These are phyloP conservation scores for Scaptomyza graminum DNA, from an alignment of 1,140 invertebrate genomes.

Conservation along the genomic window DNA sequence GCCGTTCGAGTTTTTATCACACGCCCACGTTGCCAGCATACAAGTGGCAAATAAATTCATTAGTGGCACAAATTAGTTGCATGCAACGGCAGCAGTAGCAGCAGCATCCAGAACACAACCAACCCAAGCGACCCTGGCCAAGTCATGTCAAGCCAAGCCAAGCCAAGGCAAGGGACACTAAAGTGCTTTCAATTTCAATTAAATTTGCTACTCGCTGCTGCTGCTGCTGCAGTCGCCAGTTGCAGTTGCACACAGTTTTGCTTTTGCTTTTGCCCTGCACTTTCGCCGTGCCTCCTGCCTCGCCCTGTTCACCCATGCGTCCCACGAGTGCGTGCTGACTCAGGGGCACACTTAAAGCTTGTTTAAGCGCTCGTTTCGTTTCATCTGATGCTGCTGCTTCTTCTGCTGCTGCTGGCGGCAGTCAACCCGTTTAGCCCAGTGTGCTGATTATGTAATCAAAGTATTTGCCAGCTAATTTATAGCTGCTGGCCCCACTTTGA, in stretches of 20 bases:
- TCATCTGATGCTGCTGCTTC: conserved; percentile 50
- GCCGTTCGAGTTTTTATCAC: conserved; percentile 51
- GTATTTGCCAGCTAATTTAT: conserved; percentile 81
- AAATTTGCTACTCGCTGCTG: conserved; percentile 69
- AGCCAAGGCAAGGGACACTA: conserved; percentile 66
- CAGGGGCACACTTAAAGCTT: conserved; percentile 78
- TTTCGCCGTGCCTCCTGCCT: conserved; percentile 15
- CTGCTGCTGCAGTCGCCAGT: conserved; percentile 26
- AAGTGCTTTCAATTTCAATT: conserved; percentile 83
- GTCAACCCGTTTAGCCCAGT: conserved; percentile 39
- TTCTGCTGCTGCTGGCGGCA: conserved; percentile 8
- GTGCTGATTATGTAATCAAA: conserved; percentile 80
- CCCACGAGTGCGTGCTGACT: conserved; percentile 66
- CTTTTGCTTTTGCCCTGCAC: conserved; percentile 38
- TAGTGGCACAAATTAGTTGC: conserved; percentile 82
- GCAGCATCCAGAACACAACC: conserved; percentile 7
- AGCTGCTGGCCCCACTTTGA: conserved; percentile 53
- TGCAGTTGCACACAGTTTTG: conserved; percentile 44
- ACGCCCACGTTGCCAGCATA: conserved; percentile 76
- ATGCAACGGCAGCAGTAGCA: conserved; percentile 56
- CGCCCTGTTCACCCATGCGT: no score
- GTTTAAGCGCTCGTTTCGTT: conserved; percentile 73
- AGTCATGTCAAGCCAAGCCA: conserved; percentile 24
- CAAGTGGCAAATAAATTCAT: conserved; percentile 83
- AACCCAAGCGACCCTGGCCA: conserved; percentile 9